Evolutionary conservation across 2,113 vertebrate genomes (phyloP).

Genomic region (Sinocyclocheilus maitianheensis): DNA sequence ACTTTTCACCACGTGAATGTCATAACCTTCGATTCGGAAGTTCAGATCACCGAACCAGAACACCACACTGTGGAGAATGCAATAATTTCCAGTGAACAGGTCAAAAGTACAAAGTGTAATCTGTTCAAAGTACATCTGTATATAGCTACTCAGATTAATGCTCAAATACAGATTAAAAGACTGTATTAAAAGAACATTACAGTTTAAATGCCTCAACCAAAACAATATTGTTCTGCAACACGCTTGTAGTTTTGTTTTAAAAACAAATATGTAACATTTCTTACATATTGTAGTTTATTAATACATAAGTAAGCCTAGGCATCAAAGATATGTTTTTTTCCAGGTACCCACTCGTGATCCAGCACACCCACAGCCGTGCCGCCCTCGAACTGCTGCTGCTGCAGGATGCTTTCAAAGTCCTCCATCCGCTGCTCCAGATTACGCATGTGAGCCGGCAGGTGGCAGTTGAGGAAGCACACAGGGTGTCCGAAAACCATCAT

Average conservation of each 20-base stretch:
- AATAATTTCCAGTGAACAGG: neutral
- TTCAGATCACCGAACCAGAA: slow-evolving; percentile 99
- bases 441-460: slow-evolving; percentile 95
- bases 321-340: neutral
- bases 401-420: slow-evolving; percentile 95
- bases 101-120: neutral
- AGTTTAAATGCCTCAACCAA: neutral
- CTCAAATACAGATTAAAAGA: neutral
- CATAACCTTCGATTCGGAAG: slow-evolving; percentile 94
- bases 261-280: too few relatives aligned
- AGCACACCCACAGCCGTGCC: slow-evolving; percentile 84
- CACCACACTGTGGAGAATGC: slow-evolving; percentile 79
- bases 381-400: slow-evolving; percentile 95
- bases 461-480: slow-evolving; percentile 97
- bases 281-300: neutral
- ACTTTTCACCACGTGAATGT: slow-evolving; percentile 94
- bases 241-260: too few relatives aligned
- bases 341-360: slow-evolving; percentile 88
- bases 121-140: neutral
- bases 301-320: neutral
- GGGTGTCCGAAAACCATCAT: slow-evolving; percentile 91
- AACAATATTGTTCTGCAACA: neutral
- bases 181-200: too few relatives aligned
- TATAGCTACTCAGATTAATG: neutral
- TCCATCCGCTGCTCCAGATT: slow-evolving; percentile 95